Percentiles rank a stretch among this genome's conserved stretches.
Evolutionary conservation across 1,140 invertebrate genomes (phyloP).

Genomic region (Mycetomoellerius zeteki): DNA sequence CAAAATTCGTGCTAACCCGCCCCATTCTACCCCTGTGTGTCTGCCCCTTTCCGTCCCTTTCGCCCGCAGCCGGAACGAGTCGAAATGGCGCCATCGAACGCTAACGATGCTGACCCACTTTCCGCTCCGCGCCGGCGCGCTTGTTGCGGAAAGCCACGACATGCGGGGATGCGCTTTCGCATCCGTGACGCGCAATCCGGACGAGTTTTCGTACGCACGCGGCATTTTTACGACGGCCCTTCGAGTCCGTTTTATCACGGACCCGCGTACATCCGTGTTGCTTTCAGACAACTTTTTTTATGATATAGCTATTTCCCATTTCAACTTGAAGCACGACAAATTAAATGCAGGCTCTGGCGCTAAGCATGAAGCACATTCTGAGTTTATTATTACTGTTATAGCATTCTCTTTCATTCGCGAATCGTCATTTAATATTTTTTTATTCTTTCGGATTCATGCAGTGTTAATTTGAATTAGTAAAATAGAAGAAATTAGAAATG

Average conservation of each 20-base stretch:
- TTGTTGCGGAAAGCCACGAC: constrained; percentile 53
- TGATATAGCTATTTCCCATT: background rate
- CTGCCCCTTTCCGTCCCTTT: constrained; percentile 52
- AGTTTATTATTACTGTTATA: background rate
- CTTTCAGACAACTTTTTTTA: background rate
- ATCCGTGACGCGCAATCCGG: constrained; percentile 59
- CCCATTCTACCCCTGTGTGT: constrained; percentile 35
- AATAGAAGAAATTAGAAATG: background rate
- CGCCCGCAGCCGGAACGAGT: constrained; percentile 57
- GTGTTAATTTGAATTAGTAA: background rate
- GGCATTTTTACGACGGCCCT: constrained; percentile 58
- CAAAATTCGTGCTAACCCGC: constrained; percentile 64
- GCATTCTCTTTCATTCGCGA: background rate
- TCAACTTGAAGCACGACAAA: constrained; percentile 9
- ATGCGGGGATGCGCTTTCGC: constrained; percentile 34
- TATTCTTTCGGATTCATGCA: background rate
- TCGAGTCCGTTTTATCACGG: constrained; percentile 35
- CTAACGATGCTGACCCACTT: constrained; percentile 84
- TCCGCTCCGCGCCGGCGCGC: constrained; percentile 54
- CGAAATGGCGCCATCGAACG: constrained; percentile 75
- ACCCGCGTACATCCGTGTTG: constrained; percentile 4
- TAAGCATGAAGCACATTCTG: background rate
- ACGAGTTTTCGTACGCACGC: constrained; percentile 53
- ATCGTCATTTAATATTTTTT: background rate
- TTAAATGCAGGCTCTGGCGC: constrained; percentile 10